A percentile compares a stretch with the other conserved stretches of the same genome.
Conservation (phyloP, 2,888 invertebrate species). For the Perizoma affinitatum region DNA sequence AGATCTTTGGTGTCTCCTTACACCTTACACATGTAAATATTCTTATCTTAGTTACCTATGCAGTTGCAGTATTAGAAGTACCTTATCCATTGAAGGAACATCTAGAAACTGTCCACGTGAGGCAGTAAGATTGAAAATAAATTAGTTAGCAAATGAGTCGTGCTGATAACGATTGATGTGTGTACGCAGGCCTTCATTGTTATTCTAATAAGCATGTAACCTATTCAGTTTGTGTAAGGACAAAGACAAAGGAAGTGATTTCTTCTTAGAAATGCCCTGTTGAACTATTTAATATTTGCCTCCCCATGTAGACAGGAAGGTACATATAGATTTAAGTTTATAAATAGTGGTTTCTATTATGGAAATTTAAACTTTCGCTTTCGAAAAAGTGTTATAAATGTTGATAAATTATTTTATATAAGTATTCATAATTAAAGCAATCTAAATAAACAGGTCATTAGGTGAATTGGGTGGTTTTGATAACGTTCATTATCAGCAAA, state of each 20-base stretch:
- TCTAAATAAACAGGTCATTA: constrained; percentile 5
- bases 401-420: constrained; percentile 22
- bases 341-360: too few relatives aligned
- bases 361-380: too few relatives aligned
- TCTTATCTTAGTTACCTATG: too few relatives aligned
- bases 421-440: constrained; percentile 18
- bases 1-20: too few relatives aligned
- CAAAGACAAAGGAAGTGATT: constrained; percentile 70
- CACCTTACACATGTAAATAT: too few relatives aligned
- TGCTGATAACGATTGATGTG: constrained; percentile 34
- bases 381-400: too few relatives aligned
- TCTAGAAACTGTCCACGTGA: constrained; percentile 11
- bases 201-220: constrained; percentile 55
- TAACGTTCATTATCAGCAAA: constrained; percentile 7
- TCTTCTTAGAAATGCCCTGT: constrained; percentile 62
- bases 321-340: too few relatives aligned
- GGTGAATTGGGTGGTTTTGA: background rate
- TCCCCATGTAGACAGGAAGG: too few relatives aligned
- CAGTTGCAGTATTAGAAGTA: too few relatives aligned
- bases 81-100: too few relatives aligned
- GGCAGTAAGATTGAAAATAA: constrained; percentile 34
- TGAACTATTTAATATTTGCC: too few relatives aligned
- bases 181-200: constrained; percentile 60
- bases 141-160: constrained; percentile 36
- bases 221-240: constrained; percentile 70